phyloP scores from a whole-genome alignment of 1,140 invertebrate genomes.

The Trichonephila inaurata region DNA sequence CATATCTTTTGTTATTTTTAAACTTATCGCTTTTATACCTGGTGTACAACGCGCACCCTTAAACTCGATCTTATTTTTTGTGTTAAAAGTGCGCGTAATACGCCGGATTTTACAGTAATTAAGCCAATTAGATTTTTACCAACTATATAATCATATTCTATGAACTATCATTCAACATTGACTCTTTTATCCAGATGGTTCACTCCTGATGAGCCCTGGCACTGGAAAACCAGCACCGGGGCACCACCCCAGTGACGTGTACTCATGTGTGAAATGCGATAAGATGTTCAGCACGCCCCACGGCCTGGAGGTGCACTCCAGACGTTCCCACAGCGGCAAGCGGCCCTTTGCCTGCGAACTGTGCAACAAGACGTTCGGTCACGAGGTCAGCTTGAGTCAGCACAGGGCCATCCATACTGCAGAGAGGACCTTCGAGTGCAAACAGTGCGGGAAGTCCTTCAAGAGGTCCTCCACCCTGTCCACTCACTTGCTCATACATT shows the following conservation, averaged over 20 bases:
- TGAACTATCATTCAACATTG: neutral
- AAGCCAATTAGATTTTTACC: no score
- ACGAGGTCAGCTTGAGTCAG: conserved; percentile 81
- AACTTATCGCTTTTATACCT: no score
- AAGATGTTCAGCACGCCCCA: conserved; percentile 99
- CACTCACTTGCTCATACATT: conserved; percentile 85
- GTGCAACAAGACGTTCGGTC: conserved; percentile 83
- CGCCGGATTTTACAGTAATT: no score
- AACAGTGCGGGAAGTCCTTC: conserved; percentile 84
- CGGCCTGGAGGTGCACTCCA: conserved; percentile 94
- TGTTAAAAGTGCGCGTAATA: no score
- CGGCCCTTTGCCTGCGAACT: conserved; percentile 82
- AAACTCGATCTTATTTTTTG: no score
- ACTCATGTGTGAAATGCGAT: conserved; percentile 97
- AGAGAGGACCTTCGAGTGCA: conserved; percentile 82
- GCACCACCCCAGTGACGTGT: conserved; percentile 80
- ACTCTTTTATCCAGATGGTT: neutral
- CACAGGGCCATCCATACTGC: conserved; percentile 81
- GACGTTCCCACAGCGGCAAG: conserved; percentile 94
- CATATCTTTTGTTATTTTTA: no score
- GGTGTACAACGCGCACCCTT: no score
- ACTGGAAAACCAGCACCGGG: neutral
- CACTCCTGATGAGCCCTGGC: conserved; percentile 1
- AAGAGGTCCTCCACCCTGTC: conserved; percentile 85
- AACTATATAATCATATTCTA: no score